phyloP scores from a whole-genome alignment of 1,140 invertebrate genomes.

The Camponotus pennsylvanicus region DNA sequence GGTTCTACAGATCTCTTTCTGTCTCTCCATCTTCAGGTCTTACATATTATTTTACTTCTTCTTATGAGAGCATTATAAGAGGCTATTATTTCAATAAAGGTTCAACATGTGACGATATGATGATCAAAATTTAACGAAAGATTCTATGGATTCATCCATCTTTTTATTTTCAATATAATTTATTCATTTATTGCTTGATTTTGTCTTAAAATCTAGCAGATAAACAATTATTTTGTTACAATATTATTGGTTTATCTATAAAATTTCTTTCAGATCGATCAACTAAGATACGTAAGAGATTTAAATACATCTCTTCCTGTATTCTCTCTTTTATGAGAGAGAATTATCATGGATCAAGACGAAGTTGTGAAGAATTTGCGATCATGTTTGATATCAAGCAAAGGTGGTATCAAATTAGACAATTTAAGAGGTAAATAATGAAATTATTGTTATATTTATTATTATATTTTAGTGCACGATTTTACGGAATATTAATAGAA shows the following conservation, averaged over 20 bases:
- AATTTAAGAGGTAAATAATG: conserved; percentile 70
- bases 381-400: conserved; percentile 72
- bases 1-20: too few relatives aligned
- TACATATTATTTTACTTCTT: neutral
- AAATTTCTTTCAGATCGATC: neutral
- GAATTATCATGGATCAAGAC: conserved; percentile 58
- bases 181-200: neutral
- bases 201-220: conserved; percentile 10
- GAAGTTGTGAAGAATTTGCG: conserved; percentile 69
- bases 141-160: too few relatives aligned
- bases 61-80: neutral
- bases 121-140: too few relatives aligned
- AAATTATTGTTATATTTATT: neutral
- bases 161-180: neutral
- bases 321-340: conserved; percentile 27
- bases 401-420: conserved; percentile 72
- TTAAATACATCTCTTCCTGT: neutral
- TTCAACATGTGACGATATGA: neutral
- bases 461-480: neutral
- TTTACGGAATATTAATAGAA: neutral
- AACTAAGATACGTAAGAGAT: neutral
- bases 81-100: neutral
- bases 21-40: too few relatives aligned
- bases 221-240: too few relatives aligned
- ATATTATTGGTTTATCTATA: neutral